phyloP scores from a whole-genome alignment of 2,888 invertebrate species.

The Crossocerus cetratus region DNA sequence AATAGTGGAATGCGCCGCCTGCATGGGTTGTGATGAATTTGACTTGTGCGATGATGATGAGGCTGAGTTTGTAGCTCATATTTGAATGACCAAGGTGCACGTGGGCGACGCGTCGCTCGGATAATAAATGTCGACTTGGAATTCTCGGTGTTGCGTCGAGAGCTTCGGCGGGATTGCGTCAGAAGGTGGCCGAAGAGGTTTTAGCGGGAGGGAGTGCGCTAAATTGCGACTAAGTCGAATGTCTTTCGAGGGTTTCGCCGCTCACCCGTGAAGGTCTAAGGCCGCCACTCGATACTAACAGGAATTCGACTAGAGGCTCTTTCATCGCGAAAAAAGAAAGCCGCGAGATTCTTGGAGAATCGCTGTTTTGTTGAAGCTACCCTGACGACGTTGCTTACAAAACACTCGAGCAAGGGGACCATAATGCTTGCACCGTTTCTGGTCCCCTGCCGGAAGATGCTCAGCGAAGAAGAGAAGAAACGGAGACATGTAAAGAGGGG shows the following conservation, averaged over 20 bases:
- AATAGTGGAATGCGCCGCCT: no score
- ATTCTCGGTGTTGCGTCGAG: neutral
- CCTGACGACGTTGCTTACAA: no score
- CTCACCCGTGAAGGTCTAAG: neutral
- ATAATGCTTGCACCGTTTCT: no score
- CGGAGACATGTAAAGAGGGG: constrained; percentile 46
- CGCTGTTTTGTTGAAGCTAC: no score
- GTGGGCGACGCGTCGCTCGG: neutral
- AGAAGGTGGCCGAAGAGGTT: neutral
- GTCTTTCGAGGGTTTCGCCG: neutral
- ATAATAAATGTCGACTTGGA: neutral
- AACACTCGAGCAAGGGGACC: no score
- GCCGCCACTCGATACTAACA: neutral
- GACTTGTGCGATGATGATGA: neutral
- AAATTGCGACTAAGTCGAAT: constrained; percentile 2
- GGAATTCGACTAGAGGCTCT: no score
- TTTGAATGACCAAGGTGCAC: neutral
- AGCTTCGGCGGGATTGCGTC: neutral
- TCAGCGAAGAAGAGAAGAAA: constrained; percentile 11
- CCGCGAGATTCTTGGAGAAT: neutral
- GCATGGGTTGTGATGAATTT: no score
- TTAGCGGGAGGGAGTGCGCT: neutral
- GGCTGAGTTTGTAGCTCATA: neutral
- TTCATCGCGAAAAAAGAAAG: neutral
- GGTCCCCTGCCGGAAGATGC: neutral